Base-by-base conservation (phyloP, 2,797 vertebrate genomes). In the Denticeps clupeoides region DNA sequence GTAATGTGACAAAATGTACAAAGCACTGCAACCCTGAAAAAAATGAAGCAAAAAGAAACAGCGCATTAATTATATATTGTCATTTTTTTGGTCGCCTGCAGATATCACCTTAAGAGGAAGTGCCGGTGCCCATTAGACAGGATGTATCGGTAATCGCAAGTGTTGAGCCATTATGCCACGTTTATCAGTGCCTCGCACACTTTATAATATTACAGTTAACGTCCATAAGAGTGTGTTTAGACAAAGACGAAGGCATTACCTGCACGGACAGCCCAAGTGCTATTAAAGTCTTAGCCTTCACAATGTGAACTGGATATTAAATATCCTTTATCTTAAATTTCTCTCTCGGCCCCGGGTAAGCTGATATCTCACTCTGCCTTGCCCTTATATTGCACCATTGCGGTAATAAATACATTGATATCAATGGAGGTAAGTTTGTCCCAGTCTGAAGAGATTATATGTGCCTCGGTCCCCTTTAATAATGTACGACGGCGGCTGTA, bases 271-370 rank as follows among this genome's bases (percentile, higher is more conserved):
- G 75, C 79, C 76, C 78, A 71, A 72, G 80, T 80, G 72, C 81
- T 81, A 79, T 83, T 82, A 81, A 71, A 78, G 73, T 74, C 73
- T 74, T 75, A 73, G 74, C 70, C 69, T 58, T 59, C 69, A 65
- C 65, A 70, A 80, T 83, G 81, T 79, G 80, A 74, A 64, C 72
- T 82, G 81, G 82, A 84, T 87, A 85, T 87, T 87, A 85, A 85
- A 84, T 87, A 84, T 84, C 82, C 84, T 85, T 87, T 87, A 84
- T 85, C 83, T 85, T 82, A 81, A 82, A 82, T 77, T 80, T 70
- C 55, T 58, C 73, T 69, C 77, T 67, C 64, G 54, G 74, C 77
- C 82, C 73, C 75, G 79, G 75, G 81, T 81, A 85, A 85, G 80
- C 83, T 70, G 80, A 86, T 85, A 84, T 80, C 83, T 82, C 76